phyloP scores from a whole-genome alignment of 2,113 vertebrate genomes.

The Probosciger aterrimus region DNA sequence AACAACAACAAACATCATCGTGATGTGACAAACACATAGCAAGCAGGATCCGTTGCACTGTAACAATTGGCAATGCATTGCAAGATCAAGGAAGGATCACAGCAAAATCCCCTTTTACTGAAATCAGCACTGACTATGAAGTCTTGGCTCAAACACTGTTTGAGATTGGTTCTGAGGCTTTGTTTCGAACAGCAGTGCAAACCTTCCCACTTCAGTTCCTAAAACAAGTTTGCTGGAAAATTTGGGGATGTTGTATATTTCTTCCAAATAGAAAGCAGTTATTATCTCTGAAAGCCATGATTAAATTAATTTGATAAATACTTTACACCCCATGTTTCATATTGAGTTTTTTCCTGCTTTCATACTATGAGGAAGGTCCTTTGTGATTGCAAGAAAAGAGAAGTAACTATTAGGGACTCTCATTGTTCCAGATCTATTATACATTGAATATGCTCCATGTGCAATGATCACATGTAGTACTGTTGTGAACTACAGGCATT shows the following conservation, averaged over 20 bases:
- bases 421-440: neutral
- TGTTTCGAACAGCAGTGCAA: neutral
- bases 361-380: neutral
- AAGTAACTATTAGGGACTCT: neutral
- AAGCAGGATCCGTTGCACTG: neutral
- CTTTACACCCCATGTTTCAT: neutral
- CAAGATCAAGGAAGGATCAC: neutral
- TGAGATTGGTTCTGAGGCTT: neutral
- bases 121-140: neutral
- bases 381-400: neutral
- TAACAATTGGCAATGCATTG: neutral
- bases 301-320: neutral
- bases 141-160: neutral
- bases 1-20: slow-evolving; percentile 62
- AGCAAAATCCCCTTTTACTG: neutral
- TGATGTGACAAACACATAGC: slow-evolving; percentile 21
- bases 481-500: neutral
- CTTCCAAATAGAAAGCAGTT: neutral
- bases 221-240: neutral
- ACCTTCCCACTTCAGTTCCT: neutral
- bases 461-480: neutral
- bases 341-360: neutral
- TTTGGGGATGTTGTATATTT: neutral
- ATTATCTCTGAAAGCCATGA: neutral
- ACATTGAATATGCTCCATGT: neutral